Conservation (phyloP, 2,797 vertebrate species). For the Sus cebifrons region DNA sequence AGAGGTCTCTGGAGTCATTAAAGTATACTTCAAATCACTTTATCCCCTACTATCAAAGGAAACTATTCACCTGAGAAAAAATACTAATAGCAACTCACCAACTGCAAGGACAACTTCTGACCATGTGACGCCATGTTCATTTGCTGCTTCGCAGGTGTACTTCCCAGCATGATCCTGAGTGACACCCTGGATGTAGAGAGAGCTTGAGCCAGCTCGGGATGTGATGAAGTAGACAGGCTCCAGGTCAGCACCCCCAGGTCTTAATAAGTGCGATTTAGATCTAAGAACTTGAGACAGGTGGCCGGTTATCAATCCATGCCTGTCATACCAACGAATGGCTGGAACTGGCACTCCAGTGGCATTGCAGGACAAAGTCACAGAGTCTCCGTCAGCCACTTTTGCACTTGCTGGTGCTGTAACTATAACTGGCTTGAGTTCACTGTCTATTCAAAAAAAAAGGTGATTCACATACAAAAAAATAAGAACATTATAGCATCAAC, state of each 20-base stretch:
- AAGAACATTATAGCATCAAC: not conserved
- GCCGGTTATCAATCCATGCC: constrained; percentile 86
- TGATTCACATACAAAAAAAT: not conserved
- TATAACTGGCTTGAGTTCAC: constrained; percentile 87
- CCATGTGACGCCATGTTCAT: constrained; percentile 85
- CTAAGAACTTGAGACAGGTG: constrained; percentile 85
- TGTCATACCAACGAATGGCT: constrained; percentile 88
- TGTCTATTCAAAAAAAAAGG: constrained; percentile 80
- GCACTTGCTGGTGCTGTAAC: constrained; percentile 85
- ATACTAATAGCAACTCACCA: constrained; percentile 83
- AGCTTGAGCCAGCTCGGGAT: constrained; percentile 88
- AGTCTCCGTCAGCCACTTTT: constrained; percentile 84
- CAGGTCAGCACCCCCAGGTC: not conserved
- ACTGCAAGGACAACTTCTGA: constrained; percentile 88
- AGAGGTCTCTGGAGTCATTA: constrained; percentile 12
- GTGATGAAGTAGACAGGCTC: constrained; percentile 81
- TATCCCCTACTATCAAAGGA: not conserved
- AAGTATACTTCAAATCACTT: constrained; percentile 16
- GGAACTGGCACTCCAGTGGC: constrained; percentile 89
- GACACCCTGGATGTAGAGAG: constrained; percentile 85
- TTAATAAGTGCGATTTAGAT: constrained; percentile 78
- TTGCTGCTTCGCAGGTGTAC: constrained; percentile 88
- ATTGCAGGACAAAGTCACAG: constrained; percentile 88
- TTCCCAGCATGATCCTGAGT: constrained; percentile 83
- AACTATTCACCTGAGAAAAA: not conserved